These are phyloP conservation scores for Amphiprion ocellaris DNA, from an alignment of 2,113 vertebrate genomes.

Conservation along the genomic window DNA sequence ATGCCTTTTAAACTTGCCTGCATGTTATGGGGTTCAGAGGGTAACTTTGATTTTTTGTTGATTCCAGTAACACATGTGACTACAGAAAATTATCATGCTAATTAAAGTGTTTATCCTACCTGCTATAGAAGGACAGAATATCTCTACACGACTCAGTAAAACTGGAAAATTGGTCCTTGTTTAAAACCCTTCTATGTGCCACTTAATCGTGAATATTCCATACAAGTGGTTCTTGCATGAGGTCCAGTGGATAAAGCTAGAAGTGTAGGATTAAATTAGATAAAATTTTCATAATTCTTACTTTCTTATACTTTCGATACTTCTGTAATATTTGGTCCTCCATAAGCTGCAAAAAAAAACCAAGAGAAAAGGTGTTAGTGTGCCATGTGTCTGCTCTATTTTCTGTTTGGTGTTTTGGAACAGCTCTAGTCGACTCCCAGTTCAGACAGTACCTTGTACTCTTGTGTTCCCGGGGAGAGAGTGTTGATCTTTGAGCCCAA, in stretches of 20 bases:
- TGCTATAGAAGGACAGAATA: no score
- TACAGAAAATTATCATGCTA: no score
- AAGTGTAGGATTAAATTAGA: not conserved
- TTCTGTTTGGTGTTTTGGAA: not conserved
- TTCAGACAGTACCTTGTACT: conserved; percentile 84
- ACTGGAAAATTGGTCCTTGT: no score
- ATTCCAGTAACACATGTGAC: no score
- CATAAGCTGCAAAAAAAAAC: conserved; percentile 82
- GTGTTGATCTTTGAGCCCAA: conserved; percentile 89
- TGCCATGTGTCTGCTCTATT: not conserved
- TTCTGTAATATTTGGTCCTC: conserved; percentile 89
- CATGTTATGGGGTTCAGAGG: no score
- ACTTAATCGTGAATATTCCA: not conserved
- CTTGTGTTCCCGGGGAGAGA: conserved; percentile 84
- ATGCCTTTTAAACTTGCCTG: no score
- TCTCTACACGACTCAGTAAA: no score
- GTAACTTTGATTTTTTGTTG: no score
- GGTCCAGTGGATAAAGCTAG: no score
- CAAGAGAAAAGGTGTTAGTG: conserved; percentile 26
- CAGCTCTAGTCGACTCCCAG: conserved; percentile 2
- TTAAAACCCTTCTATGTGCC: not conserved
- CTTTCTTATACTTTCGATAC: conserved; percentile 89
- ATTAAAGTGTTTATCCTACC: no score
- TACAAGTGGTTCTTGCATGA: not conserved
- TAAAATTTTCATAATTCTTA: conserved; percentile 61